Conservation (phyloP, 2,888 invertebrate genomes). For the Drosophila nigritarsus region DNA sequence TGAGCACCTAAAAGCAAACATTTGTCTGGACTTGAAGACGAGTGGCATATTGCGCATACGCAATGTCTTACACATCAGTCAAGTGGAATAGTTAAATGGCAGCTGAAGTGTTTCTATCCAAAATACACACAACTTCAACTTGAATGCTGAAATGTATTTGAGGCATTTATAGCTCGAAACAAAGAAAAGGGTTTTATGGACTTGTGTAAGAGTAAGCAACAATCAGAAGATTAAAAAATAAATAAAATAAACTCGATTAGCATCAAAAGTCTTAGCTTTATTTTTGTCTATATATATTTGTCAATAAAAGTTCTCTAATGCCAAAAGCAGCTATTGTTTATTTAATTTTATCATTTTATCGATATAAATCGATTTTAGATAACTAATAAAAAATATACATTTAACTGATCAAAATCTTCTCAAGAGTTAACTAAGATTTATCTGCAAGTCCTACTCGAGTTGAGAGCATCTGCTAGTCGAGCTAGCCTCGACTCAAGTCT, state of each 20-base stretch:
- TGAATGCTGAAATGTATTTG: neutral
- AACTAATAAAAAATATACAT: neutral
- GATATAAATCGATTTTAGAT: neutral
- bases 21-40: constrained; percentile 44
- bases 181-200: neutral
- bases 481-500: neutral
- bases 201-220: neutral
- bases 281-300: neutral
- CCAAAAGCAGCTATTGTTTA: neutral
- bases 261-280: neutral
- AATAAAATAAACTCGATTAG: neutral
- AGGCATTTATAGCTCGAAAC: neutral
- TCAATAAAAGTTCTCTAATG: neutral
- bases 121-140: neutral
- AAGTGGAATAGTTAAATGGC: constrained; percentile 13
- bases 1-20: constrained; percentile 11
- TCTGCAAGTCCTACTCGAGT: no score
- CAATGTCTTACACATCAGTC: constrained; percentile 27
- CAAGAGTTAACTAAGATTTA: no score
- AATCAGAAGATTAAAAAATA: neutral
- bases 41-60: constrained; percentile 52
- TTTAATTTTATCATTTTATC: neutral
- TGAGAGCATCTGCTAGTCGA: neutral
- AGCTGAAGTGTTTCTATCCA: constrained; percentile 4
- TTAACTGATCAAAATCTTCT: neutral